phyloP scores from a whole-genome alignment of 2,888 invertebrate species.

The Cryptophagus acutangulus region DNA sequence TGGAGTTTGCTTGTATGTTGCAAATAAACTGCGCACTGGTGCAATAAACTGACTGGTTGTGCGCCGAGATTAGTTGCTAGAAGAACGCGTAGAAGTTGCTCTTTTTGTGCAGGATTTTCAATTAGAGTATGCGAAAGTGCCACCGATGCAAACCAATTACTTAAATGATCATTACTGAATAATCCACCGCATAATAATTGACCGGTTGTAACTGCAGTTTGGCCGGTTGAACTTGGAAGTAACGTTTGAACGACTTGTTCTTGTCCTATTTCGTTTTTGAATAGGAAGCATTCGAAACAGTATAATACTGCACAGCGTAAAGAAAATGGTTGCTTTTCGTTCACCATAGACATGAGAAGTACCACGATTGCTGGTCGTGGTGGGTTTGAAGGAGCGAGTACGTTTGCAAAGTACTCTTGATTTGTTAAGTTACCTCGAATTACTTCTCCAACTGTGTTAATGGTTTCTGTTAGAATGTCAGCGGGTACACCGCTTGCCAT shows the following conservation, averaged over 20 bases:
- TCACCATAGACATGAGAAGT: constrained; percentile 96
- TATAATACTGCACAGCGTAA: constrained; percentile 91
- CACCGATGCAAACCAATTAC: constrained; percentile 94
- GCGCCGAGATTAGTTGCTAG: constrained; percentile 79
- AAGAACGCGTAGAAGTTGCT: constrained; percentile 85
- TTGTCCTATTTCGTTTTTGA: constrained; percentile 87
- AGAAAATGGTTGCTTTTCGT: constrained; percentile 91
- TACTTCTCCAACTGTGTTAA: constrained; percentile 87
- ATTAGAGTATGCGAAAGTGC: constrained; percentile 86
- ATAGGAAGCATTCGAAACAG: constrained; percentile 93
- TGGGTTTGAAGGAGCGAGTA: constrained; percentile 89
- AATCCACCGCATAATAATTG: constrained; percentile 90
- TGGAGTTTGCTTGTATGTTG: constrained; percentile 79
- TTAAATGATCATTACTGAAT: constrained; percentile 80
- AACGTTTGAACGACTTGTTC: constrained; percentile 86
- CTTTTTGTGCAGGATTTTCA: constrained; percentile 80
- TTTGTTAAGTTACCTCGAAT: constrained; percentile 85
- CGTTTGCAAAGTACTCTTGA: constrained; percentile 85
- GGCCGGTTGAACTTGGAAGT: constrained; percentile 77
- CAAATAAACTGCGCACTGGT: constrained; percentile 79
- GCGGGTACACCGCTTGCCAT: constrained; percentile 97
- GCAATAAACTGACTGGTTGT: constrained; percentile 82
- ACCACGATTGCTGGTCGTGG: constrained; percentile 93
- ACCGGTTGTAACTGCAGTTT: constrained; percentile 61
- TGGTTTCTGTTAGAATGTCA: constrained; percentile 93